Percentiles rank a stretch among this genome's conserved stretches.
Evolutionary conservation across 2,888 invertebrate genomes (phyloP).

Genomic region (Venusia cambrica): DNA sequence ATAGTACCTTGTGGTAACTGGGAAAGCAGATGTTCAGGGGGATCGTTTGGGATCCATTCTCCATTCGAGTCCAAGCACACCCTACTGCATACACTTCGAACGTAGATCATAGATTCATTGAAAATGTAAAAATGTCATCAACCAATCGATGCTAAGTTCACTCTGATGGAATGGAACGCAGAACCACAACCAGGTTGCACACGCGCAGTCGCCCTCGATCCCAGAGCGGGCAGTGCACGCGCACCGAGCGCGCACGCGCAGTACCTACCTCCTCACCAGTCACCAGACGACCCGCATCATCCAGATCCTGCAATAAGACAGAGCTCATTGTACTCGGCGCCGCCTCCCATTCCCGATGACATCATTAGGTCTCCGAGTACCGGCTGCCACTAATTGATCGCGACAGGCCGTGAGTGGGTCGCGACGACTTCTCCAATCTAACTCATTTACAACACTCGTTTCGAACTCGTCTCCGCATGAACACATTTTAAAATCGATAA

Average conservation of each 20-base stretch:
- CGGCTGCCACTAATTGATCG: conserved; percentile 68
- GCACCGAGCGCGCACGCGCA: no score
- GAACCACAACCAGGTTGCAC: conserved; percentile 1
- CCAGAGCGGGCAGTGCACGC: conserved; percentile 16
- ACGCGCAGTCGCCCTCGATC: background rate
- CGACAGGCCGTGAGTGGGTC: conserved; percentile 42
- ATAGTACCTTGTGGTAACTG: no score
- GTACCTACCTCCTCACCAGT: conserved; percentile 30
- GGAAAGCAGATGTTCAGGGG: no score
- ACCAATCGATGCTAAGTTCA: conserved; percentile 15
- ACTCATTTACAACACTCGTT: conserved; percentile 59
- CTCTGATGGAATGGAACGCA: conserved; percentile 12
- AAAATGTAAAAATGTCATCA: conserved; percentile 17
- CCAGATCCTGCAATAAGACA: conserved; percentile 33
- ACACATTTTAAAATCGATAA: conserved; percentile 32
- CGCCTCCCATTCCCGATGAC: conserved; percentile 58
- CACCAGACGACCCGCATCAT: conserved; percentile 21
- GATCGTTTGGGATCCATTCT: no score
- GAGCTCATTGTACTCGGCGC: conserved; percentile 44
- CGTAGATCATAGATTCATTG: no score
- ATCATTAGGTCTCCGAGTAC: conserved; percentile 59
- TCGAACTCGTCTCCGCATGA: conserved; percentile 48
- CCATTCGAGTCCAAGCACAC: no score
- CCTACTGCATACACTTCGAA: no score
- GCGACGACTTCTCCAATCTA: conserved; percentile 52